These are phyloP conservation scores for Adineta ricciae DNA, from an alignment of 2,888 invertebrate species.

Conservation along the genomic window DNA sequence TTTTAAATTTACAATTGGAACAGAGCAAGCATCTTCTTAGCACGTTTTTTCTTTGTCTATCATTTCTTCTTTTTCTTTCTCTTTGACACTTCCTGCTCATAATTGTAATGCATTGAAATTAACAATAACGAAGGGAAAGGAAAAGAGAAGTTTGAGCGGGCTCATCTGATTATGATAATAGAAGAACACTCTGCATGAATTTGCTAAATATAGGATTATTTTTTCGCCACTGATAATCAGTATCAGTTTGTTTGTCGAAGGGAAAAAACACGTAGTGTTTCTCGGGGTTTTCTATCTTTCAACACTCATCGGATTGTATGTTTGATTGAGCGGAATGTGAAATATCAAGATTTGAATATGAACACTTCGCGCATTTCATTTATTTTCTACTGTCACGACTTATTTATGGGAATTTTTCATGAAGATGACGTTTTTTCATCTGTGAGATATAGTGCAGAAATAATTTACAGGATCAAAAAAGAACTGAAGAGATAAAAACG, in stretches of 20 bases:
- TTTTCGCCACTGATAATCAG: too few relatives aligned
- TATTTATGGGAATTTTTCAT: too few relatives aligned
- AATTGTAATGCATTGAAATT: background rate
- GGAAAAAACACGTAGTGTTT: too few relatives aligned
- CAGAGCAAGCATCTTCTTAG: background rate
- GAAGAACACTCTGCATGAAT: background rate
- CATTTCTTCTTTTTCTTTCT: background rate
- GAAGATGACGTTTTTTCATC: too few relatives aligned
- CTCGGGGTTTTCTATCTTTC: too few relatives aligned
- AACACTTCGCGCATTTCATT: too few relatives aligned
- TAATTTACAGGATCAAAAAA: too few relatives aligned
- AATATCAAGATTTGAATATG: too few relatives aligned
- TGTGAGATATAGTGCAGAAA: too few relatives aligned
- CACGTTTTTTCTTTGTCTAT: background rate
- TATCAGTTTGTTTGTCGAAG: too few relatives aligned
- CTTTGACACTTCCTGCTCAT: background rate
- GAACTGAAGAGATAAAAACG: too few relatives aligned
- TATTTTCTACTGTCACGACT: too few relatives aligned
- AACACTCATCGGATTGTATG: background rate
- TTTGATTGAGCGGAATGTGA: background rate
- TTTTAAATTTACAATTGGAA: background rate
- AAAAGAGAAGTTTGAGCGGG: background rate
- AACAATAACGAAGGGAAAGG: background rate
- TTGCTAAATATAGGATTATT: background rate
- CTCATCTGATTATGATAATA: background rate